A percentile compares a stretch with the other conserved stretches of the same genome.
These are phyloP conservation scores for Macrotis lagotis DNA, from an alignment of 2,113 vertebrate genomes.

Conservation along the genomic window DNA sequence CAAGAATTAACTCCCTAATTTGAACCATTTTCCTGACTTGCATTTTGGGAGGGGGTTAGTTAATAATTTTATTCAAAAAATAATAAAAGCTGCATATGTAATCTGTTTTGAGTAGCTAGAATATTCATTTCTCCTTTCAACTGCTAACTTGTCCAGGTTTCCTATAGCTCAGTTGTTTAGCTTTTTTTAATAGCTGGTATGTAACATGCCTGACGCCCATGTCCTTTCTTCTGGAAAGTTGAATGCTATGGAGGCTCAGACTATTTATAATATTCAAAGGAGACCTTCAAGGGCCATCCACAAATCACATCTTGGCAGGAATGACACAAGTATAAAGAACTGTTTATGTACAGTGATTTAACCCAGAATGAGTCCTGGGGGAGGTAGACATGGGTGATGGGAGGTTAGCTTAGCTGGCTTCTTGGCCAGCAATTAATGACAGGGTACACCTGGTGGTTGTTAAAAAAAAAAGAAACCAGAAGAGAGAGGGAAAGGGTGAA, in stretches of 20 bases:
- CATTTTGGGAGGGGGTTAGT: constrained; percentile 4
- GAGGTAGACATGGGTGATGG: neutral
- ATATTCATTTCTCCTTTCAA: constrained; percentile 30
- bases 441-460: constrained; percentile 7
- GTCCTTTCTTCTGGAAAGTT: constrained; percentile 8
- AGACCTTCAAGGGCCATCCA: neutral
- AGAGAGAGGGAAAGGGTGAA: neutral
- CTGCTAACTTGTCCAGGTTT: constrained; percentile 46
- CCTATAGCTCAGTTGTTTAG: constrained; percentile 3
- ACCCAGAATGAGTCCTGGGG: neutral
- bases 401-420: constrained; percentile 1
- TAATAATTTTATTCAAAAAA: constrained; percentile 27
- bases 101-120: constrained; percentile 30
- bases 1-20: constrained; percentile 33
- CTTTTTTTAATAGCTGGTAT: neutral
- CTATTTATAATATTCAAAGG: constrained; percentile 32
- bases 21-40: constrained; percentile 42
- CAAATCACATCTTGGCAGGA: constrained; percentile 23
- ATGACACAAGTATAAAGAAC: neutral
- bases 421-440: constrained; percentile 12
- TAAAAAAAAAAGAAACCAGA: neutral
- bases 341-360: neutral
- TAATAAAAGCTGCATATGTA: constrained; percentile 29
- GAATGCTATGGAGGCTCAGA: constrained; percentile 19
- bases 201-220: constrained; percentile 10